Evolutionary conservation across 1,140 invertebrate genomes (phyloP).

Genomic region (Zaprionus nigranus): DNA sequence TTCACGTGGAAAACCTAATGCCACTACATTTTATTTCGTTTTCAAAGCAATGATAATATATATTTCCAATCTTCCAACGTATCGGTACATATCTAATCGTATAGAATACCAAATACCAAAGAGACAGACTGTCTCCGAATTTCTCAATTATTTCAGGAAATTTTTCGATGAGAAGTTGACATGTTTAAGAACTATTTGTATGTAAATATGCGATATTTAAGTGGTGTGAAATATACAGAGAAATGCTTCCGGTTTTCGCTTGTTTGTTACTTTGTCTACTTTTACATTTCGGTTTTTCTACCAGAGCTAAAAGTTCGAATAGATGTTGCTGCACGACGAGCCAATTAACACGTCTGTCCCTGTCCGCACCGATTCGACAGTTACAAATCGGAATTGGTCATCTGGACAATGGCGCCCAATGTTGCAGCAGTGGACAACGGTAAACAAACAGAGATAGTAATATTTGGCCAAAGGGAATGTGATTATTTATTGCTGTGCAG

Average conservation of each 20-base stretch:
- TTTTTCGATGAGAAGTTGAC: not conserved
- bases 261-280: not conserved
- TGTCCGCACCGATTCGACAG: conserved; percentile 1
- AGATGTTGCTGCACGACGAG: conserved; percentile 16
- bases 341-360: conserved; percentile 38
- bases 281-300: not conserved
- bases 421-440: not conserved
- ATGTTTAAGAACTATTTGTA: not conserved
- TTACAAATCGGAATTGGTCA: not conserved
- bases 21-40: too few species aligned
- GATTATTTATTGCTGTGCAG: not conserved
- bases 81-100: too few species aligned
- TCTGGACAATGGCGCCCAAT: not conserved
- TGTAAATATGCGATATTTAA: not conserved
- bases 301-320: conserved; percentile 3
- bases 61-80: too few species aligned
- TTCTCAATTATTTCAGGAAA: too few species aligned
- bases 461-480: not conserved
- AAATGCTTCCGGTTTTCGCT: conserved; percentile 23
- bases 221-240: not conserved
- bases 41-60: too few species aligned
- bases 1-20: too few species aligned
- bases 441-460: not conserved
- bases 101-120: too few species aligned
- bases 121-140: too few species aligned